Base-by-base conservation (phyloP, 2,113 vertebrate genomes). In the Bucco capensis region DNA sequence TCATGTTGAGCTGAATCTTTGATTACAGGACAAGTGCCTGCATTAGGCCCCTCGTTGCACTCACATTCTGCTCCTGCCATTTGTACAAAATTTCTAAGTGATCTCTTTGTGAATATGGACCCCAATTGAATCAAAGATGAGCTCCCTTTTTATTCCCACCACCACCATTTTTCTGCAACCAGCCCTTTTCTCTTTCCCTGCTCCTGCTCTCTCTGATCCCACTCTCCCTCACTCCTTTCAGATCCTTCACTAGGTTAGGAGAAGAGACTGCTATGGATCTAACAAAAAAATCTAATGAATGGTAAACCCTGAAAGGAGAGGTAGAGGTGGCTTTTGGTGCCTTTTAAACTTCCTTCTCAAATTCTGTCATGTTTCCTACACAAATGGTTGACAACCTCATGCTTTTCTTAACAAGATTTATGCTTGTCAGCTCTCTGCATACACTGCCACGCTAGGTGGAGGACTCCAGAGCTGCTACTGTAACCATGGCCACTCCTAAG, bases 381-480 rank as follows among this genome's bases (percentile, higher is more conserved):
- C 71, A 93, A 93, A 61, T n/a, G 65, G 67, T 67, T 72, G 54
- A 53, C 72, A 96, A 93, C 89, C 91, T 95, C 42, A 16, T 76
- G 94, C 78, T 93, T 94, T 94, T 77, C 96, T 94, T 96, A 95
- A 97, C 66, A 94, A 94, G 96, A 97, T 97, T 97, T 97, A 60
- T 95, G 89, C 95, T 94, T 88, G 83, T 92, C 27, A 16, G 80
- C 8, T 10, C 90, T 92, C 93, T 86, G 13, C 50, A 37, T 79
- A 33, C 84, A 81, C 91, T 91, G 94, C 96, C 93, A 94, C 5
- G 13, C 92, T 65, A 64, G 81, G 89, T 64, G 92, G 90, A 86
- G 92, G 81, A 66, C 89, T 83, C 89, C 92, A 44, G 86, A 82
- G 97, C 90, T 91, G 79, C 76, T 61, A 46, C 90, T 24, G 96